These are phyloP conservation scores for Carlito syrichta DNA, from an alignment of 2,113 vertebrate genomes.

Conservation along the genomic window DNA sequence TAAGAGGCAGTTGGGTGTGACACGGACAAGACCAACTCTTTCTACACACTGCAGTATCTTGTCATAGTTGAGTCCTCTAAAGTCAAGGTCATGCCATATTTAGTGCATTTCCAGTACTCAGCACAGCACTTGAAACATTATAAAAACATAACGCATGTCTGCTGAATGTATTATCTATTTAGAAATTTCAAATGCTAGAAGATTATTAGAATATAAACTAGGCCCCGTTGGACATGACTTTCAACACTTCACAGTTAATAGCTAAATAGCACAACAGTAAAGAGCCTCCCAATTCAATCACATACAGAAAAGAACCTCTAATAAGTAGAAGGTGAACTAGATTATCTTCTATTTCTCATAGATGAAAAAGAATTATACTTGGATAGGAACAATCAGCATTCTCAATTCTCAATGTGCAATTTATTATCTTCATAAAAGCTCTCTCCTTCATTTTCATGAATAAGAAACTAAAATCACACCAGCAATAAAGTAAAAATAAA, in stretches of 20 bases:
- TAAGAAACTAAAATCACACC: conserved; percentile 17
- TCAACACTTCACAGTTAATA: conserved; percentile 12
- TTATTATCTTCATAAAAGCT: neutral
- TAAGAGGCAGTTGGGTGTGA: neutral
- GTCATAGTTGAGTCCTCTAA: neutral
- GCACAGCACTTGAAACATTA: neutral
- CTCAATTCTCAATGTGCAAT: neutral
- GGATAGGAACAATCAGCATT: neutral
- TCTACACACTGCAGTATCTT: neutral
- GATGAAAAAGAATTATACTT: neutral
- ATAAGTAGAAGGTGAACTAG: neutral
- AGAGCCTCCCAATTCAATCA: neutral
- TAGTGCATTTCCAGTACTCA: neutral
- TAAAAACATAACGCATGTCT: neutral
- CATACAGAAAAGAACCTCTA: neutral
- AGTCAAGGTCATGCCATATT: neutral
- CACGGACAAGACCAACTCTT: neutral
- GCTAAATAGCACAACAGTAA: neutral
- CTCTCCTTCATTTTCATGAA: neutral
- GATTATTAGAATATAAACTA: neutral
- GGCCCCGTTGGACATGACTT: neutral
- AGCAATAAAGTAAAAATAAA: neutral
- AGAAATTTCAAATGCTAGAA: neutral
- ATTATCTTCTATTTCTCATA: neutral
- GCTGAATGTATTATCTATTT: neutral